These are phyloP conservation scores for Scolopax mira DNA, from an alignment of 2,113 vertebrate genomes.

Conservation along the genomic window DNA sequence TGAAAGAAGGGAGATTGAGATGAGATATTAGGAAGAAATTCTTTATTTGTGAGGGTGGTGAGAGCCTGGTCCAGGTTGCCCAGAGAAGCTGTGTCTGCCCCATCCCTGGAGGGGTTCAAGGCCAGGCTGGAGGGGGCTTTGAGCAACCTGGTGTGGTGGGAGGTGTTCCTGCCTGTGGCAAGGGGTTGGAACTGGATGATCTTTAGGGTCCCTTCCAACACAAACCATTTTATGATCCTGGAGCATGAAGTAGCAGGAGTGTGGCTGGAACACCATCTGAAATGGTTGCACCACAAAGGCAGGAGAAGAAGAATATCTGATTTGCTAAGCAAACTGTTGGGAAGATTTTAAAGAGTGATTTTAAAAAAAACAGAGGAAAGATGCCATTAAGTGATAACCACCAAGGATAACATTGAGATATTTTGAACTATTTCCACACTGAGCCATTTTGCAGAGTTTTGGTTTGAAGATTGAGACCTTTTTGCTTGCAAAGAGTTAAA, in stretches of 20 bases:
- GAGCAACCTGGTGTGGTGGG: background rate
- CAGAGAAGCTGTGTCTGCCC: background rate
- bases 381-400: background rate
- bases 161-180: background rate
- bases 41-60: background rate
- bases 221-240: background rate
- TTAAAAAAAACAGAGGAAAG: background rate
- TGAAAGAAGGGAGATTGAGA: background rate
- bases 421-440: background rate
- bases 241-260: background rate
- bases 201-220: background rate
- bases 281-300: no score
- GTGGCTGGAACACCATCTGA: background rate
- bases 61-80: background rate
- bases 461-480: background rate
- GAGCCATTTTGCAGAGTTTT: background rate
- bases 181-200: background rate
- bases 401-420: background rate
- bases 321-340: background rate
- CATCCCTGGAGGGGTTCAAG: background rate
- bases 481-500: slow-evolving; percentile 50
- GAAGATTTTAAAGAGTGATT: background rate
- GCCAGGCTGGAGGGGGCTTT: background rate
- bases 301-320: background rate
- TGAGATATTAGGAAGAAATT: background rate